phyloP scores from a whole-genome alignment of 35 echinoderm and acorn worm species.

The Amphiura filiformis region DNA sequence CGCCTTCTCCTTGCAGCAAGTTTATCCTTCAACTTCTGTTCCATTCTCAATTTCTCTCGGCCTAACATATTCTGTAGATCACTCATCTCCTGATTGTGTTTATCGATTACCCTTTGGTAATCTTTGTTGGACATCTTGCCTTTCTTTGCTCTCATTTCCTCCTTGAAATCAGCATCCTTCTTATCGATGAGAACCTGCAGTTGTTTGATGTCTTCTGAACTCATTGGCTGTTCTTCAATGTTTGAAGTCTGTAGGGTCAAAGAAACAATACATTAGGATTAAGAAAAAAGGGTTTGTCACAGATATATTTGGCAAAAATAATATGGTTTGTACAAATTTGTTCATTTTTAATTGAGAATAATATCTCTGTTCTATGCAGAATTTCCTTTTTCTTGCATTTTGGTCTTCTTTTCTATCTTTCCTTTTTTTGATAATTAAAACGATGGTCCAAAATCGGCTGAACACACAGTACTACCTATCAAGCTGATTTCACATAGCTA shows the following conservation, averaged over 20 bases:
- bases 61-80: slow-evolving; percentile 44
- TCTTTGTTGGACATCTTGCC: slow-evolving; percentile 56
- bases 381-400: too few species aligned
- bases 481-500: too few species aligned
- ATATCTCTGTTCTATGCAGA: too few species aligned
- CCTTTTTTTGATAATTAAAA: too few species aligned
- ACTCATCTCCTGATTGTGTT: slow-evolving; percentile 64
- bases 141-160: slow-evolving; percentile 53
- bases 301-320: too few species aligned
- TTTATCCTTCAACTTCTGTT: slow-evolving; percentile 52
- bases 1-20: slow-evolving; percentile 42
- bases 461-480: too few species aligned
- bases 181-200: slow-evolving; percentile 45
- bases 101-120: slow-evolving; percentile 58
- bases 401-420: too few species aligned
- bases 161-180: slow-evolving; percentile 48
- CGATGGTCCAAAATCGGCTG: too few species aligned
- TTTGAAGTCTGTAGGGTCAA: neutral
- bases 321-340: too few species aligned
- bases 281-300: too few species aligned
- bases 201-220: slow-evolving; percentile 64
- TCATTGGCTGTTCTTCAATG: neutral
- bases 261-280: neutral
- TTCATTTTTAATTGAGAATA: too few species aligned
- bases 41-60: slow-evolving; percentile 50